A percentile compares a stretch with the other conserved stretches of the same genome.
These are phyloP conservation scores for Centropus unirufus DNA, from an alignment of 2,113 vertebrate genomes.

Conservation along the genomic window DNA sequence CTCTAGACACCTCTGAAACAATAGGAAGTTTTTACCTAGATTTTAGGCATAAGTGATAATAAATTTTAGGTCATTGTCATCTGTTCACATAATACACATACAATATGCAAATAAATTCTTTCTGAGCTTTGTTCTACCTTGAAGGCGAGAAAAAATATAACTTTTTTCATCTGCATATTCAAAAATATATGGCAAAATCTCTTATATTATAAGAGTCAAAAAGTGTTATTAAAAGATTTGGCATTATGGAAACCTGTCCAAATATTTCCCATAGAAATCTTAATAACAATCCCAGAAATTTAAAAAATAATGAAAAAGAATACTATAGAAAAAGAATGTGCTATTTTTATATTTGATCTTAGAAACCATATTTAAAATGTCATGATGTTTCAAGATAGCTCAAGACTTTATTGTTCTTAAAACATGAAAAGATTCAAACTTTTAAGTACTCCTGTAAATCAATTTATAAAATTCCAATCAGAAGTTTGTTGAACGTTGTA, in stretches of 20 bases:
- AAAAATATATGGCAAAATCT: neutral
- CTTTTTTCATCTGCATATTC: neutral
- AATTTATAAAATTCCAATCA: neutral
- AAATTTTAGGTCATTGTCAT: neutral
- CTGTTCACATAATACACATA: neutral
- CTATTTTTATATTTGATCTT: neutral
- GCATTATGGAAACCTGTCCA: neutral
- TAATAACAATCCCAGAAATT: neutral
- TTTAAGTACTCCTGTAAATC: neutral
- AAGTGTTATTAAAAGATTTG: neutral
- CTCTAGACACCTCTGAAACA: neutral
- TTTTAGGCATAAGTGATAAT: neutral
- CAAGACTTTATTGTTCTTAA: neutral
- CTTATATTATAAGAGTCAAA: neutral
- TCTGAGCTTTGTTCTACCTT: neutral
- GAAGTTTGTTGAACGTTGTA: neutral
- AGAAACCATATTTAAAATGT: neutral
- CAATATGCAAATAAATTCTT: neutral
- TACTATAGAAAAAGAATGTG: neutral
- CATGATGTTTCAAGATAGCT: neutral
- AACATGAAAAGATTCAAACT: neutral
- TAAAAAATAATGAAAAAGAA: neutral
- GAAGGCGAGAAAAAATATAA: neutral
- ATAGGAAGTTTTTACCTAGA: neutral
- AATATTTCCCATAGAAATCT: neutral